phyloP scores from a whole-genome alignment of 2,888 invertebrate species.

The Didymodactylos carnosus region DNA sequence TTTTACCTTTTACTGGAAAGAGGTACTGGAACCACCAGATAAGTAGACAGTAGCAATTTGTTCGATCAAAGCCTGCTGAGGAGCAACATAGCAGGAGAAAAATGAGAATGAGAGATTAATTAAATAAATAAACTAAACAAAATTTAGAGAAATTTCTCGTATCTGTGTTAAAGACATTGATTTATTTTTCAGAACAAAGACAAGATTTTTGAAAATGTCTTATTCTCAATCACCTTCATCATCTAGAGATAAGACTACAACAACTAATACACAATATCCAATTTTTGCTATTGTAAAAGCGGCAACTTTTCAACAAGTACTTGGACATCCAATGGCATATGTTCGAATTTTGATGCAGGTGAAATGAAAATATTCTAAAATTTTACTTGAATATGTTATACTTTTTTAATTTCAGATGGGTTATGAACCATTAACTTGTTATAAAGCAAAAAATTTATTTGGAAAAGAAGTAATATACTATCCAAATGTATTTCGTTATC shows the following conservation, averaged over 20 bases:
- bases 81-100: no score
- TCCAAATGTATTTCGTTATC: slow-evolving; percentile 8
- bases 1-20: no score
- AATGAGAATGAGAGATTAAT: no score
- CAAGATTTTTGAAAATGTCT: no score
- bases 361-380: not conserved
- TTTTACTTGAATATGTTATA: not conserved
- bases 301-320: not conserved
- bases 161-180: no score
- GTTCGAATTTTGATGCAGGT: not conserved
- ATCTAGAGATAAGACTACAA: no score
- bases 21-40: no score
- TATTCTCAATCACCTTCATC: no score
- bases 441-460: slow-evolving; percentile 3
- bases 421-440: slow-evolving; percentile 12
- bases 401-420: not conserved
- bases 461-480: slow-evolving; percentile 5
- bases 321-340: not conserved
- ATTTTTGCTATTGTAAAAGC: not conserved
- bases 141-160: no score
- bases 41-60: no score
- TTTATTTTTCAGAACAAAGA: no score
- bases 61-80: no score
- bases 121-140: not conserved
- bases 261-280: not conserved